phyloP scores from a whole-genome alignment of 2,797 vertebrate genomes.

The Hipposideros larvatus region DNA sequence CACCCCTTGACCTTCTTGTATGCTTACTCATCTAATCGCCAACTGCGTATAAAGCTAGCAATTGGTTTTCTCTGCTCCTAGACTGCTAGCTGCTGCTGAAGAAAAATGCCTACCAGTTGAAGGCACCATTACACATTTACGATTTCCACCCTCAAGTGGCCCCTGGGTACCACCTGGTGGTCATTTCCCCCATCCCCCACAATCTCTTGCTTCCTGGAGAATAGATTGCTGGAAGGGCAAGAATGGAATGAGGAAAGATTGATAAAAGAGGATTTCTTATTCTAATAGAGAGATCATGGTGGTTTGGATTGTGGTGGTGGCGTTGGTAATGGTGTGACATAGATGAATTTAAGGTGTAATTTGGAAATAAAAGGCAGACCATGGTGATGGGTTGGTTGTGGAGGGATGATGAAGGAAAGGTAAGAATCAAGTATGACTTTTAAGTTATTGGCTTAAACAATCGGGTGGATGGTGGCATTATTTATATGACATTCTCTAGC shows the following conservation, averaged over 20 bases:
- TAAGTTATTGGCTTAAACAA: not conserved
- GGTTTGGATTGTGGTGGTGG: not conserved
- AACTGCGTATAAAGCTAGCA: not conserved
- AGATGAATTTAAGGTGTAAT: not conserved
- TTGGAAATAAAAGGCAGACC: constrained; percentile 12
- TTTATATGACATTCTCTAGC: not conserved
- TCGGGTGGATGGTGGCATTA: not conserved
- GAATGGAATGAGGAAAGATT: not conserved
- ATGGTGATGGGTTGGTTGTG: not conserved
- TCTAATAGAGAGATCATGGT: not conserved
- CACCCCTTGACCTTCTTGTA: not conserved
- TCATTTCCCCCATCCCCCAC: not conserved
- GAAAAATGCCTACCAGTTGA: not conserved
- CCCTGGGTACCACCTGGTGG: not conserved
- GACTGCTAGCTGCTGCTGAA: not conserved
- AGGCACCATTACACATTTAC: constrained; percentile 2
- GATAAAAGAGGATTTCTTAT: not conserved
- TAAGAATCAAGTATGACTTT: constrained; percentile 30
- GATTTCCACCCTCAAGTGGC: constrained; percentile 24
- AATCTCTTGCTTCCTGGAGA: not conserved
- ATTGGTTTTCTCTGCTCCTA: constrained; percentile 8
- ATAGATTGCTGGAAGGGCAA: constrained; percentile 6
- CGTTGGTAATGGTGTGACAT: not conserved
- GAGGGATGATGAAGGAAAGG: not conserved
- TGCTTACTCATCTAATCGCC: constrained; percentile 12